Evolutionary conservation across 2,113 vertebrate genomes (phyloP).

Genomic region (Scalopus aquaticus): DNA sequence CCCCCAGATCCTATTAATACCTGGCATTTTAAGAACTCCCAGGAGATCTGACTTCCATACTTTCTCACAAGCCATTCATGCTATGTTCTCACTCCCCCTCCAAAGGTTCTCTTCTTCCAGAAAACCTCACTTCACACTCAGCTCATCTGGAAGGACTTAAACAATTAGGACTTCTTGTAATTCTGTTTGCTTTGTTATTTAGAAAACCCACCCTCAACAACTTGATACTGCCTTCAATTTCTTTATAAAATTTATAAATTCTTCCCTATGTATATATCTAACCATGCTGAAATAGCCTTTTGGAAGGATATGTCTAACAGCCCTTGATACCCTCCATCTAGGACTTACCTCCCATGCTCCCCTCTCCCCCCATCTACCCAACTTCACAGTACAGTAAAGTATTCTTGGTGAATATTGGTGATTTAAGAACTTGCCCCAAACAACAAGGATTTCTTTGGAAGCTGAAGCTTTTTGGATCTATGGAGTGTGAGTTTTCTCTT

Average conservation of each 20-base stretch:
- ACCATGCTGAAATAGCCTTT: not conserved
- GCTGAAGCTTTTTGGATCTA: not conserved
- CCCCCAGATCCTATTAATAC: not conserved
- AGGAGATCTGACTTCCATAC: not conserved
- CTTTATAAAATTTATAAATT: not conserved
- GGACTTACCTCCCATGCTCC: not conserved
- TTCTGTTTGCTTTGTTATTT: not conserved
- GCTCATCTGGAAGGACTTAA: not conserved
- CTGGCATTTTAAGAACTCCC: not conserved
- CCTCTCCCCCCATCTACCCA: not conserved
- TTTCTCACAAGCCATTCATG: not conserved
- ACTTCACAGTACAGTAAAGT: not conserved
- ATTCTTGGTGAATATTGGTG: not conserved
- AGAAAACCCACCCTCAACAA: not conserved
- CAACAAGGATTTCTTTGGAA: not conserved
- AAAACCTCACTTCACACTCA: not conserved
- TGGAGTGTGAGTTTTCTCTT: not conserved
- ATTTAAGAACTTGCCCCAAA: not conserved
- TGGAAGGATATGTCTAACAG: not conserved
- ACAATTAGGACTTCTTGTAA: not conserved
- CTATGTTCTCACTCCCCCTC: not conserved
- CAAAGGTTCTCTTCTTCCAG: not conserved
- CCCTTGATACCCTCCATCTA: not conserved
- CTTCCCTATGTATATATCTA: not conserved
- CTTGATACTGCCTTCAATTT: slow-evolving; percentile 13